Base-by-base conservation (phyloP, 2,797 vertebrate genomes). In the Girardinus metallicus region DNA sequence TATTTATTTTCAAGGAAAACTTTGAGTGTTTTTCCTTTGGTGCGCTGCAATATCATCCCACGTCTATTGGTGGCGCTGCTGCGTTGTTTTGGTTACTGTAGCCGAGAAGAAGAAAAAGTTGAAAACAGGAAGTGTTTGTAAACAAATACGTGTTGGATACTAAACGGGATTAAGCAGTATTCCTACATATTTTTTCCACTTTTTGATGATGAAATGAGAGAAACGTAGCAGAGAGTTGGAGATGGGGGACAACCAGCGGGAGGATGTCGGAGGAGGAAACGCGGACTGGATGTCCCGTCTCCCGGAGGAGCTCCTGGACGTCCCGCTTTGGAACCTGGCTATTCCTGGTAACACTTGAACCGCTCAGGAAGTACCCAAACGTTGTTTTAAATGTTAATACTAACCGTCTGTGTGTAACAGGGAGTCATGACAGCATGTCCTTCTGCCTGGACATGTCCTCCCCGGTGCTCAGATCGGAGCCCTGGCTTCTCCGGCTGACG, bases 381-480 rank as follows among this genome's bases (percentile, higher is more conserved):
- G 64, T 26, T 68, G 1, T 68, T 41, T 39, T n/a, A 68, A 10
- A 0, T 18, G 29, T 34, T 71, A 44, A 71, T 29, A 44, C 26
- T 1, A 55, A 7, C 15, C 85, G 0, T 36, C 0, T 53, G 26
- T 0, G 18, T 13, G 44, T 34, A 31, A 0, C 91, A 98, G 97
- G 97, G 4, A 98, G 97, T 85, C 97, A 98, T 0, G 96, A 97
- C 91, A 95, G 96, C 71, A 97, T 98, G 97, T 97, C 96, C 0
- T 97, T 97, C 92, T 96, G 96, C 83, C 93, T 98, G 93, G 96
- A 95, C 60, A 78, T 85, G 76, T 92, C 43, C 0, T 97, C 96
- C 5, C 89, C 95, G 9, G 82, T 97, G 5, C 89, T 96, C 18
- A 77, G 43, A 0, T 92, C 93, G 0, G 85, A 95, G 88, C 87